Evolutionary conservation across 2,113 vertebrate species (phyloP).

Genomic region (Abramis brama): DNA sequence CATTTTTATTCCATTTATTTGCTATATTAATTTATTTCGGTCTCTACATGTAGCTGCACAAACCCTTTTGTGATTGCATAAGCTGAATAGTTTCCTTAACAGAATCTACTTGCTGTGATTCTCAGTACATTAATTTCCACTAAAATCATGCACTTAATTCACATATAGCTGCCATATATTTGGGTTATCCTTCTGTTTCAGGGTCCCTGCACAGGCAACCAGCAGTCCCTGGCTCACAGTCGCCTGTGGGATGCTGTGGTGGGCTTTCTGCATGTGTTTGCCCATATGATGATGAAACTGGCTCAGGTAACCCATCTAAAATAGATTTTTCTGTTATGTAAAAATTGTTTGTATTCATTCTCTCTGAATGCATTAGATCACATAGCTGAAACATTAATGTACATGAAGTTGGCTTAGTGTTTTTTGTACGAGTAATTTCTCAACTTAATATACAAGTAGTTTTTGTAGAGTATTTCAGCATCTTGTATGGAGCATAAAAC

Average conservation of each 20-base stretch:
- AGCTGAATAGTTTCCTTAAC: neutral
- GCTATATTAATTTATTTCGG: neutral
- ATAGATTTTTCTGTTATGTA: neutral
- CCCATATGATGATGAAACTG: conserved; percentile 98
- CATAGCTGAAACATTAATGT: neutral
- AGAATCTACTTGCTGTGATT: neutral
- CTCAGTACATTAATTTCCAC: neutral
- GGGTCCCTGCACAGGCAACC: conserved; percentile 96
- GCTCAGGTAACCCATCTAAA: conserved; percentile 82
- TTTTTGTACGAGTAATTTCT: neutral
- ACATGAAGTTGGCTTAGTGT: neutral
- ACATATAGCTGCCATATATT: neutral
- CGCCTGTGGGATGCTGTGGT: conserved; percentile 96
- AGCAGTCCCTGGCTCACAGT: conserved; percentile 95
- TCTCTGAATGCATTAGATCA: neutral
- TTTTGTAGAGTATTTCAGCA: neutral
- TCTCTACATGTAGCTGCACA: neutral
- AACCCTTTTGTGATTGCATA: neutral
- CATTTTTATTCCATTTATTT: neutral
- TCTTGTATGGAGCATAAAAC: neutral
- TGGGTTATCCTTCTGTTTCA: conserved; percentile 57
- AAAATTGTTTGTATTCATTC: neutral
- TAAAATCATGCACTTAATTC: neutral
- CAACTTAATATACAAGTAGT: neutral
- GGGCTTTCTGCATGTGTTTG: conserved; percentile 95